These are phyloP conservation scores for Eurytoma californica DNA, from an alignment of 2,888 invertebrate genomes.

Conservation along the genomic window DNA sequence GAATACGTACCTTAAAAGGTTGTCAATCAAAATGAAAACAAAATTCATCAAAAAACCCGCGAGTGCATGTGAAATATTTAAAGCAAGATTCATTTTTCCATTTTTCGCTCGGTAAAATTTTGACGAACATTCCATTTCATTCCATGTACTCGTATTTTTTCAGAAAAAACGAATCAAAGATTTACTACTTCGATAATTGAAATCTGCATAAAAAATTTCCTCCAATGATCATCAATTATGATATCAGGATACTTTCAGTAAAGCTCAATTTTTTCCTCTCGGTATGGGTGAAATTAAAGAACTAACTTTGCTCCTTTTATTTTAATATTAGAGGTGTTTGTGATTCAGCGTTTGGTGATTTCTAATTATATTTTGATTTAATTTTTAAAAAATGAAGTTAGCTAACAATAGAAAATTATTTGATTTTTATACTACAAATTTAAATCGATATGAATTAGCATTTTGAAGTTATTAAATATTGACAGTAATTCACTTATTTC, in stretches of 20 bases:
- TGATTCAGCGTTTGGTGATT: too few relatives aligned
- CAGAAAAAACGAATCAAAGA: not conserved
- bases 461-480: too few relatives aligned
- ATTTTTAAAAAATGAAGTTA: too few relatives aligned
- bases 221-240: not conserved
- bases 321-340: too few relatives aligned
- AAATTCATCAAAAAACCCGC: not conserved
- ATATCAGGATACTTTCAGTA: not conserved
- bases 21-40: constrained; percentile 30
- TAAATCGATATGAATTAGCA: too few relatives aligned
- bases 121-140: constrained; percentile 4
- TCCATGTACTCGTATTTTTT: not conserved
- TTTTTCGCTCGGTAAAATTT: constrained; percentile 1
- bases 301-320: not conserved
- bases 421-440: too few relatives aligned
- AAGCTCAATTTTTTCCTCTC: not conserved
- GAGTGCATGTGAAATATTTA: not conserved
- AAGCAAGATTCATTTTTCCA: constrained; percentile 8
- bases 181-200: too few relatives aligned
- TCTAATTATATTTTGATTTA: too few relatives aligned
- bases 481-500: too few relatives aligned
- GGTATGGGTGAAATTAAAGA: not conserved
- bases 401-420: too few relatives aligned
- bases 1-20: not conserved
- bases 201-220: too few relatives aligned